Percentiles rank a stretch among this genome's conserved stretches.
Conservation (phyloP, 2,888 invertebrate species). For the Scaptomyza cyrtandrae region DNA sequence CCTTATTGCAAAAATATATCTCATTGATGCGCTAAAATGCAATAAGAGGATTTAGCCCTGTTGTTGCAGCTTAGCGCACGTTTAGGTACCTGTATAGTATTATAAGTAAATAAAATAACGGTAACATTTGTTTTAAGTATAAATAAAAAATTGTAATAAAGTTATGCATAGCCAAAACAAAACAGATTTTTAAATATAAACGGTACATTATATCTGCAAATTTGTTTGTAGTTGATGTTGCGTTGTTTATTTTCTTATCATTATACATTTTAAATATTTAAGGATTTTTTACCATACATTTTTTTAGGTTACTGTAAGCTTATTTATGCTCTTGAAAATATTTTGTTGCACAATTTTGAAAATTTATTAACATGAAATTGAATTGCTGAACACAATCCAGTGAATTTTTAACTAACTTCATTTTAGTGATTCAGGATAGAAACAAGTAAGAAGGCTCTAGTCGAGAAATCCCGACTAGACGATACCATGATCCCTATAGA, state of each 20-base stretch:
- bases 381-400: background rate
- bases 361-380: slow-evolving; percentile 9
- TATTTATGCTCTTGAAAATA: slow-evolving; percentile 6
- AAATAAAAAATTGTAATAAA: no score
- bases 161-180: no score
- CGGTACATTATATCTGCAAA: no score
- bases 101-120: no score
- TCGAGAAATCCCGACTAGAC: no score
- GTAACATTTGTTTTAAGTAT: no score
- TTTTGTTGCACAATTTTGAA: background rate
- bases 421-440: background rate
- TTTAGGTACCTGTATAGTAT: background rate
- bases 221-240: background rate
- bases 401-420: slow-evolving; percentile 1
- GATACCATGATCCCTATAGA: no score
- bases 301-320: background rate
- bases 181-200: no score
- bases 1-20: slow-evolving; percentile 60
- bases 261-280: slow-evolving; percentile 15
- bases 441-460: no score
- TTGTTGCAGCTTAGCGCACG: slow-evolving; percentile 41
- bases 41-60: slow-evolving; percentile 62
- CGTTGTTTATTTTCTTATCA: background rate
- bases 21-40: slow-evolving; percentile 63
- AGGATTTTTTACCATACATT: no score